phyloP scores from a whole-genome alignment of 2,797 vertebrate species.

The Ispidina picta region DNA sequence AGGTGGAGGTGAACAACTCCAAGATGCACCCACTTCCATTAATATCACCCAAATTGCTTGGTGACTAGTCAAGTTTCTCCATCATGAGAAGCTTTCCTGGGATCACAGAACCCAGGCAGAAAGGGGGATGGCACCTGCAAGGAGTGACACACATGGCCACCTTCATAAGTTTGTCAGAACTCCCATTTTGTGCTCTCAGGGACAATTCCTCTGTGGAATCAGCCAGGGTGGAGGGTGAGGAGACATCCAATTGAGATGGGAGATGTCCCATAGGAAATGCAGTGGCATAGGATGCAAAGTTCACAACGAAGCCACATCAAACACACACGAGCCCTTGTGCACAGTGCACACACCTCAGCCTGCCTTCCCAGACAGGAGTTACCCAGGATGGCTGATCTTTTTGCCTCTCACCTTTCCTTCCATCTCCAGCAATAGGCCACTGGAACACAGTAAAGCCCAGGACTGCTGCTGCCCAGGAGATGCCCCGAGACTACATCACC shows the following conservation, averaged over 20 bases:
- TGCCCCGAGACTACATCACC: conserved; percentile 76
- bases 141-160: background rate
- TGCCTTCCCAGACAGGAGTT: background rate
- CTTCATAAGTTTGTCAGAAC: background rate
- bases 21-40: background rate
- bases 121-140: background rate
- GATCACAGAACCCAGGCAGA: background rate
- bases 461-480: background rate
- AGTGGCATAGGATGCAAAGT: background rate
- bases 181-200: background rate
- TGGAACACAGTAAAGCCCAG: conserved; percentile 75
- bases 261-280: background rate
- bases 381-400: rapidly evolving
- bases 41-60: background rate
- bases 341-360: rapidly evolving
- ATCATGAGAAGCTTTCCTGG: rapidly evolving
- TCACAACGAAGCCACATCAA: background rate
- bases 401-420: background rate
- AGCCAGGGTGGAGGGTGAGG: background rate
- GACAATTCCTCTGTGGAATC: background rate
- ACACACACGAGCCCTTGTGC: rapidly evolving
- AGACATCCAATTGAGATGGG: background rate
- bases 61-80: background rate
- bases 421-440: conserved; percentile 79
- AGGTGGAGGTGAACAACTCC: background rate